These are phyloP conservation scores for Australoheros facetus DNA, from an alignment of 2,797 vertebrate genomes.

Conservation along the genomic window DNA sequence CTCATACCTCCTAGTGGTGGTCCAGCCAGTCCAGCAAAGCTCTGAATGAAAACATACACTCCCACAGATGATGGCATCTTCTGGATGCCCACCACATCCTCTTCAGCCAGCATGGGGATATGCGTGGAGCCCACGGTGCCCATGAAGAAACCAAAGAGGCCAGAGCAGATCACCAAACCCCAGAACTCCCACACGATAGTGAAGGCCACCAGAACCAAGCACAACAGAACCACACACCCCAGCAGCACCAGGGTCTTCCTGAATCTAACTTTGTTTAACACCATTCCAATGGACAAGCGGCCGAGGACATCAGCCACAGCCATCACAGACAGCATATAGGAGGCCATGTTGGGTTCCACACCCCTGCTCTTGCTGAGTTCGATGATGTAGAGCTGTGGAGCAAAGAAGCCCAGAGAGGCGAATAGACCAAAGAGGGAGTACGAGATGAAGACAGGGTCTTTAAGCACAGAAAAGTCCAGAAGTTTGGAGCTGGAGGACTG, in stretches of 20 bases:
- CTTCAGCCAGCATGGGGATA: slow-evolving; percentile 93
- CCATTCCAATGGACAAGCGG: slow-evolving; percentile 85
- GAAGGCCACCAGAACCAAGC: slow-evolving; percentile 87
- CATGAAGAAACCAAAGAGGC: slow-evolving; percentile 89
- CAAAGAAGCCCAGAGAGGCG: slow-evolving; percentile 94
- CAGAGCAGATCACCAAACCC: slow-evolving; percentile 88
- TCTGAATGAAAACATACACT: slow-evolving; percentile 93
- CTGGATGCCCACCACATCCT: slow-evolving; percentile 89
- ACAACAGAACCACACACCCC: slow-evolving; percentile 83
- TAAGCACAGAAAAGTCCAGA: slow-evolving; percentile 82
- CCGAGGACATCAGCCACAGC: slow-evolving; percentile 90
- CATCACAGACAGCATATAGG: slow-evolving; percentile 89
- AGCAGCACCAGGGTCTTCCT: slow-evolving; percentile 90
- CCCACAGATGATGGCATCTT: slow-evolving; percentile 91
- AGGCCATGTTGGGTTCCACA: slow-evolving; percentile 81
- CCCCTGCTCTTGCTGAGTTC: slow-evolving; percentile 88
- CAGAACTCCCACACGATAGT: slow-evolving; percentile 87
- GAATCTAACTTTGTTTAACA: slow-evolving; percentile 82
- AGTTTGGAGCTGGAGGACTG: slow-evolving; percentile 57
- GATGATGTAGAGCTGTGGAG: slow-evolving; percentile 92
- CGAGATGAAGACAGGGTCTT: slow-evolving; percentile 79
- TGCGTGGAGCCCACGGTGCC: slow-evolving; percentile 91
- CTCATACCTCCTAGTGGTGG: slow-evolving; percentile 92
- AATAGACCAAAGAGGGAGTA: slow-evolving; percentile 95
- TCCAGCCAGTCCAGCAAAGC: slow-evolving; percentile 91